Base-by-base conservation (phyloP, 2,113 vertebrate genomes). In the Hydrochoerus hydrochaeris region DNA sequence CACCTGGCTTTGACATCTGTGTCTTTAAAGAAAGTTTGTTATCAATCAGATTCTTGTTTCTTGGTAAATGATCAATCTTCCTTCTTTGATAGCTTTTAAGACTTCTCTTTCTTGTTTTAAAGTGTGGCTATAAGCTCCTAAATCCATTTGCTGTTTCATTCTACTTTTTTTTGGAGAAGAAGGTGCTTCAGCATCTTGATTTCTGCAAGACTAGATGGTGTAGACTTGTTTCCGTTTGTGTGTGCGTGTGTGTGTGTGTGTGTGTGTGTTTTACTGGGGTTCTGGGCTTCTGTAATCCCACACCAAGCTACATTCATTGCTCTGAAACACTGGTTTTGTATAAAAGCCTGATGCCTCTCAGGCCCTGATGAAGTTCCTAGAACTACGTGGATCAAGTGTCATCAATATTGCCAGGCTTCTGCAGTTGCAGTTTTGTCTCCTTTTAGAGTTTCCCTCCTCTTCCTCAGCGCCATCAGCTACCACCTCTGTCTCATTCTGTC, bases 61-160 rank as follows among this genome's bases (percentile, higher is more conserved):
- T 88, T 46, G 20, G 65, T 78, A 85, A 77, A 52, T 77, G 78
- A 75, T 57, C 69, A 75, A 11, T 71, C 65, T 75, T 94, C 52
- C 82, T 28, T 93, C 75, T 88, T 41, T n/a, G 30, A 41, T 57
- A 38, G n/a, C 28, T 90, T 91, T 95, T 54, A 85, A 67, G 49
- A 28, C 83, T 88, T 80, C n/a, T 7, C 22, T 95, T 80, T 95
- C 60, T 94, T 78, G 32, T 82, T 87, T 94, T 94, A 20, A 88
- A 81, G 44, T 28, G 41, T 62, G 69, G 35, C 81, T 83, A 4
- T 94, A 24, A 65, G 58, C 85, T 63, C 82, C 88, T 32, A 38
- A 60, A 54, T 83, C 83, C 44, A 8, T 54, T 89, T 85, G 75
- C 73, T 81, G 49, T 63, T 41, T 91, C 13, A 38, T 44, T 80